These are phyloP conservation scores for Acheta domesticus DNA, from an alignment of 2,888 invertebrate species.

Conservation along the genomic window DNA sequence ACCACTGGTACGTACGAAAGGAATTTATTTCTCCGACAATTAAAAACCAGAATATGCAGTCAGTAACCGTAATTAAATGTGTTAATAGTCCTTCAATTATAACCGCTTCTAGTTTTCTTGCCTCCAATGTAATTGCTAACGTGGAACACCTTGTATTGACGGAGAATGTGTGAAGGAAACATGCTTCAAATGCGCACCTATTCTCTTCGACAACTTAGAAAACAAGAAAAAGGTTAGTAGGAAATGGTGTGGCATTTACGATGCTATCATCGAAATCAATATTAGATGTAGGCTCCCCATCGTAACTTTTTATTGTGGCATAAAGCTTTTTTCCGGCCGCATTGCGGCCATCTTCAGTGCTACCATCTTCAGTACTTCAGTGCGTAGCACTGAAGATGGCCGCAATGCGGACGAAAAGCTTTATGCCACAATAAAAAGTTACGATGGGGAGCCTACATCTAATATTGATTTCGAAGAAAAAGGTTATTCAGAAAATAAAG, in stretches of 20 bases:
- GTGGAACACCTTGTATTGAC: constrained; percentile 34
- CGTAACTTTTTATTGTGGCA: no score
- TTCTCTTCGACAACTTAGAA: not conserved
- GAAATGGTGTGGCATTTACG: no score
- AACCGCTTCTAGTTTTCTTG: constrained; percentile 37
- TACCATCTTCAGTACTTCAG: no score
- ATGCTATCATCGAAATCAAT: no score
- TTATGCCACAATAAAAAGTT: no score
- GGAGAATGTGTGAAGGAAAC: constrained; percentile 30
- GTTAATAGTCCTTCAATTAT: constrained; percentile 37
- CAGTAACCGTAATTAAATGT: constrained; percentile 38
- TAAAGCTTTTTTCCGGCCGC: no score
- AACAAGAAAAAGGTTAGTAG: not conserved
- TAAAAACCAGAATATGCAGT: constrained; percentile 38
- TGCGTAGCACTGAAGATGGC: no score
- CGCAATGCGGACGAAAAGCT: no score
- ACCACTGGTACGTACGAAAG: constrained; percentile 38
- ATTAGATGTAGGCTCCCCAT: no score
- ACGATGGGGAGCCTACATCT: no score
- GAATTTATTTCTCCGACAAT: constrained; percentile 38
- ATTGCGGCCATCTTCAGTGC: no score
- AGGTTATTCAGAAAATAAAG: not conserved
- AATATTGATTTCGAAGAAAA: no score
- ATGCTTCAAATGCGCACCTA: constrained; percentile 25
- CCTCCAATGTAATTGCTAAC: constrained; percentile 25